Evolutionary conservation across 1,140 invertebrate species (phyloP).

Genomic region (Sarcophaga bullata): DNA sequence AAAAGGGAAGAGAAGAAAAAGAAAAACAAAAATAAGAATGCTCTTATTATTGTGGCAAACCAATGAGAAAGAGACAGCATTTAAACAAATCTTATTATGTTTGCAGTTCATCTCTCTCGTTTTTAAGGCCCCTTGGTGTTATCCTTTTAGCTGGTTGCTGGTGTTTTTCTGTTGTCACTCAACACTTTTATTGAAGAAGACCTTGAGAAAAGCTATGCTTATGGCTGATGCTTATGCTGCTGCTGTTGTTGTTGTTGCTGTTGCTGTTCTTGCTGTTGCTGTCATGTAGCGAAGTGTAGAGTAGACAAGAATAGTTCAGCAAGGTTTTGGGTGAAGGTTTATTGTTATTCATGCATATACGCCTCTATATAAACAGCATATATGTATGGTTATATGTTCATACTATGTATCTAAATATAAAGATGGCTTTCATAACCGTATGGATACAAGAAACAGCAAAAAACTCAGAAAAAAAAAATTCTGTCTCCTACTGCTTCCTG

Average conservation of each 20-base stretch:
- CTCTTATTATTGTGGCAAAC: slow-evolving; percentile 9
- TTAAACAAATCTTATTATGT: too few relatives aligned
- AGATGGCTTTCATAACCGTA: too few relatives aligned
- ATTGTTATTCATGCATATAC: too few relatives aligned
- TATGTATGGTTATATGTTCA: too few relatives aligned
- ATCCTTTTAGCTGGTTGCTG: slow-evolving; percentile 49
- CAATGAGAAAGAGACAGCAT: background rate
- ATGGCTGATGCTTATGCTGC: too few relatives aligned
- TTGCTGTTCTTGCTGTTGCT: background rate
- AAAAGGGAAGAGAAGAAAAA: background rate
- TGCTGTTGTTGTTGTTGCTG: too few relatives aligned
- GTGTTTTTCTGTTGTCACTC: slow-evolving; percentile 19
- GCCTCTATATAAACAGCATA: too few relatives aligned
- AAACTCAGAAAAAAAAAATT: background rate
- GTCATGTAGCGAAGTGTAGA: background rate
- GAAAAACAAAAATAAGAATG: background rate
- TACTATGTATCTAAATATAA: too few relatives aligned
- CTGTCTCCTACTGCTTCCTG: slow-evolving; percentile 65
- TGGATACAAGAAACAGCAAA: slow-evolving; percentile 38
- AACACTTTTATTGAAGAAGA: slow-evolving; percentile 6
- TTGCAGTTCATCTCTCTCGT: background rate
- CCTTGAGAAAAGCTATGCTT: background rate
- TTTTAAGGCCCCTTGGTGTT: slow-evolving; percentile 29
- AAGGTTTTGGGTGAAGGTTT: slow-evolving; percentile 32
- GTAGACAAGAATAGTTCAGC: too few relatives aligned